Evolutionary conservation across 2,797 vertebrate species (phyloP), one percentile per base, ranked within the genome.

Genomic region (Lutjanus campechanus): DNA sequence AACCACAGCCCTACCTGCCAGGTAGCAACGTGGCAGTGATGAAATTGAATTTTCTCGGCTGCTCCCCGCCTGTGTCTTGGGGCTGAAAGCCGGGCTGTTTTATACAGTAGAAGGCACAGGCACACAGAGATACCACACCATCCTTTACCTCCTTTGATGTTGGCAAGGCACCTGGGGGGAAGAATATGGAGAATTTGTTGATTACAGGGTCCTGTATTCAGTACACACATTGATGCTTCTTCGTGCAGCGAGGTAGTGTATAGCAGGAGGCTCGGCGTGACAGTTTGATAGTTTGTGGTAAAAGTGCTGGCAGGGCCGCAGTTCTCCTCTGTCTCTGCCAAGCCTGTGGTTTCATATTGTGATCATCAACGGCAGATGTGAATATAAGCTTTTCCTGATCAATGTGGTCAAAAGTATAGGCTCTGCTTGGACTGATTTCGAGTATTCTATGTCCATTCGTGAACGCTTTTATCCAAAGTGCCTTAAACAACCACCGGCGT

Each of bases 101-200:
- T 29, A 73, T 85, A 92, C 90, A 90, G 88, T 82, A 87, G 73
- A 84, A 82, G 81, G 84, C 76, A 68, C 88, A 84, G 87, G 88
- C 85, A 49, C 83, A 82, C 82, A 73, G 86, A 93, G 92, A 95
- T 92, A 93, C 88, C 90, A 88, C 88, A 56, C 90, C 90, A 90
- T 80, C 90, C 85, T 91, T 91, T 85, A 77, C 76, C 73, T 74
- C 67, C 93, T 95, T 95, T 95, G 94, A 94, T 93, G 94, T 94
- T 65, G 60, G 80, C 66, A 81, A 83, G 88, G 78, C 89, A 86
- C 91, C 92, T 82, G 77, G 81, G 89, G 87, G 69, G 60, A 20
- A 66, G 72, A 80, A 86, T 88, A 90, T 84, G 90, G 91, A 91
- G 88, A 93, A 89, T 78, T 75, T 83, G 87, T 87, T 87, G 87